Evolutionary conservation across 2,888 invertebrate species (phyloP), one percentile per base, ranked within the genome.

Genomic region (Sarcophaga rosellei): DNA sequence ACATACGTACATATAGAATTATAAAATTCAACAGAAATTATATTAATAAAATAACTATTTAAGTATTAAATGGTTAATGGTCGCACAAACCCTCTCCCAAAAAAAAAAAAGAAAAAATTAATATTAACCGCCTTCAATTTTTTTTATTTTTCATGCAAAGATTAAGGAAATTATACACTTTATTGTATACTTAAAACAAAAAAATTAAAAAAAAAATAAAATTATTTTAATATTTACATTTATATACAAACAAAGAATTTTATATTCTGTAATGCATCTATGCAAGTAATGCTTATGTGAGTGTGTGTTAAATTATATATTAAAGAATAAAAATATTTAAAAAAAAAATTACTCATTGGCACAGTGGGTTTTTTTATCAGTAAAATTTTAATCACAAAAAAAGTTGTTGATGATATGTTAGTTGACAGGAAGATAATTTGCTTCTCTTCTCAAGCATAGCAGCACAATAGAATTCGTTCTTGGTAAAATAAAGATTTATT

Each of bases 51-150:
- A 80, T 78, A 75, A 70, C 15, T 81, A 70, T 86, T 85, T 87
- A 87, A 81, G 82, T 82, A 86, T 88, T 87, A 84, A 87, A 82
- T 62, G 65, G 68, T 76, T 53, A 35, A 66, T 44, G 74, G 63
- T 70, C 25, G 79, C 84, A 74, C 80, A 76, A 84, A 72, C 11
- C 45, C 44, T 44, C 35, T 66, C 17, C 12, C 5, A 70, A 15
- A 63, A 69, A 21, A 44, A 75, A 23, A 5, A 63, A 53, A 11
- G 11, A 0, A 23, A 63, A 25, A 72, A 23, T 62, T 65, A 57
- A 35, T 35, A 35, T 35, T 69, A 74, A 69, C 25, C 65, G 45
- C 53, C 53, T 61, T 53, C 25, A 47, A 15, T 21, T 47, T 65
- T 70, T 45, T 25, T 35, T 35, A 8, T 35, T 8, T 35, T 47